These are phyloP conservation scores for Chaetogeoica ovagalla DNA, from an alignment of 2,888 invertebrate genomes.

Conservation along the genomic window DNA sequence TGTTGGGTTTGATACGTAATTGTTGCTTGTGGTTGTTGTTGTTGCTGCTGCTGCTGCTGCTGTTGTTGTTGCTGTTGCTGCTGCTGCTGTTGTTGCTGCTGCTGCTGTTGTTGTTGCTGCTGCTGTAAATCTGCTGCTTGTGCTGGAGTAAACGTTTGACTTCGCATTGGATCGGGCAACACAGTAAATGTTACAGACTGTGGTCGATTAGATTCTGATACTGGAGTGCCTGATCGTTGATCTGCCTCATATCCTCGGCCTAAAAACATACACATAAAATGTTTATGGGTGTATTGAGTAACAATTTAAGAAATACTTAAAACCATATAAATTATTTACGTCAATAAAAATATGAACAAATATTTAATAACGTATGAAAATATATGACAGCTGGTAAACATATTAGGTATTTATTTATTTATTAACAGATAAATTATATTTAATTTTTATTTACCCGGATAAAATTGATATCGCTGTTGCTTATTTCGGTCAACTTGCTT, in stretches of 20 bases:
- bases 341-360: background rate
- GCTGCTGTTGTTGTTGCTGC: slow-evolving; percentile 28
- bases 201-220: slow-evolving; percentile 37
- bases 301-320: background rate
- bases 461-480: slow-evolving; percentile 44
- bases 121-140: slow-evolving; percentile 45
- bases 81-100: slow-evolving; percentile 19
- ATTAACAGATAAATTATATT: background rate
- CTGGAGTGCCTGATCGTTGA: slow-evolving; percentile 46
- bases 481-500: slow-evolving; percentile 46
- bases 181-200: slow-evolving; percentile 45
- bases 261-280: background rate
- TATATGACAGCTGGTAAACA: background rate
- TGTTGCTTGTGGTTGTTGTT: slow-evolving; percentile 39
- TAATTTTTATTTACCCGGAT: slow-evolving; percentile 41
- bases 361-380: background rate
- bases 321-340: background rate
- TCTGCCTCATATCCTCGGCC: slow-evolving; percentile 47
- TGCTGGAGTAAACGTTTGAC: slow-evolving; percentile 41
- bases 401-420: background rate
- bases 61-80: slow-evolving; percentile 19
- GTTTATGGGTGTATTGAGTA: background rate
- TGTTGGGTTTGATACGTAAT: slow-evolving; percentile 48
- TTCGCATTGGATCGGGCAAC: slow-evolving; percentile 47
- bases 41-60: slow-evolving; percentile 32